Conservation (phyloP, 2,888 invertebrate genomes). For the Chirona hameri region DNA sequence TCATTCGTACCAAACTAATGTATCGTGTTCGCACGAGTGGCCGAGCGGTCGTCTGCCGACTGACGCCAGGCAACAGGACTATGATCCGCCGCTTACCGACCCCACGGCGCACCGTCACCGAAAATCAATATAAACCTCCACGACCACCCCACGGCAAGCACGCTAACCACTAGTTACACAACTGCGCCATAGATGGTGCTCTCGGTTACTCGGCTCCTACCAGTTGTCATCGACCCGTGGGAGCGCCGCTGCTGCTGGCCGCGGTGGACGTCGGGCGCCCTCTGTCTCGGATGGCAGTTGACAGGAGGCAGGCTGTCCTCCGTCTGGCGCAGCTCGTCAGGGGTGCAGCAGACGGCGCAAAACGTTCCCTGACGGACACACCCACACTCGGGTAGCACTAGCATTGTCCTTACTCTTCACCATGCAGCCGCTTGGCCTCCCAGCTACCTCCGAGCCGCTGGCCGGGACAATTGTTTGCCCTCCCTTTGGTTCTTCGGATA, state of each 20-base stretch:
- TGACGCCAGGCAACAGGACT: too few relatives aligned
- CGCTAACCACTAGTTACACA: background rate
- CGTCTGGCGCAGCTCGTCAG: background rate
- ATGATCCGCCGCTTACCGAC: too few relatives aligned
- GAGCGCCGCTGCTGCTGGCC: background rate
- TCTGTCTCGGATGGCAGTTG: background rate
- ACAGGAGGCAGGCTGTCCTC: background rate
- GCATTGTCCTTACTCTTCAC: too few relatives aligned
- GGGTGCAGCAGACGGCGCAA: slow-evolving; percentile 1
- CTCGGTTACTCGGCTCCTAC: background rate
- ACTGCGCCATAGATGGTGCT: background rate
- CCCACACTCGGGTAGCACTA: too few relatives aligned
- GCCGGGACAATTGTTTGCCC: too few relatives aligned
- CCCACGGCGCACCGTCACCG: background rate
- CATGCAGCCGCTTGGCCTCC: too few relatives aligned
- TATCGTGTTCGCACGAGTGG: too few relatives aligned
- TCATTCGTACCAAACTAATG: too few relatives aligned
- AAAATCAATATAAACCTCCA: background rate
- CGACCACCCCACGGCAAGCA: background rate
- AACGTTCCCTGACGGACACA: background rate
- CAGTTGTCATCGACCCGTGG: slow-evolving; percentile 22
- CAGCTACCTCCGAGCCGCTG: too few relatives aligned
- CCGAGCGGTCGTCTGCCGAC: too few relatives aligned
- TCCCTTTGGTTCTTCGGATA: too few relatives aligned
- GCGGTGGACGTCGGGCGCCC: background rate